These are phyloP conservation scores for Cygnus olor DNA, from an alignment of 2,797 vertebrate species.

Conservation along the genomic window DNA sequence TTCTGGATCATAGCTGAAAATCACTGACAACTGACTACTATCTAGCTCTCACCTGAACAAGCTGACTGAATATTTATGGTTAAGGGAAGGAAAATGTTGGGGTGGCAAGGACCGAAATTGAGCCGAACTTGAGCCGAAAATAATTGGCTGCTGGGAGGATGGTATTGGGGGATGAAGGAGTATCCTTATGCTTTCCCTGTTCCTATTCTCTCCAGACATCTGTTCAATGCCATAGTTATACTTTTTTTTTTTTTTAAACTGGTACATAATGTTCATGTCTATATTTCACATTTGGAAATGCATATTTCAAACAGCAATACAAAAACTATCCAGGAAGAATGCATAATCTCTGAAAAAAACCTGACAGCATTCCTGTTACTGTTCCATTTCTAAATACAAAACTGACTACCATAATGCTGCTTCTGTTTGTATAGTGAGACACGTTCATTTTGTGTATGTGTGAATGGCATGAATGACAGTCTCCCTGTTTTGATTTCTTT, in stretches of 20 bases:
- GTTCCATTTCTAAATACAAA: conserved; percentile 94
- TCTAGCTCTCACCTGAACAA: not conserved
- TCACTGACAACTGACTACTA: not conserved
- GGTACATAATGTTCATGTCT: conserved; percentile 86
- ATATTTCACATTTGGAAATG: conserved; percentile 89
- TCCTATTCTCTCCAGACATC: not conserved
- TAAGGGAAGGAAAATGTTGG: not conserved
- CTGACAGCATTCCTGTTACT: conserved; percentile 94
- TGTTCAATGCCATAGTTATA: not conserved
- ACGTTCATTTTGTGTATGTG: conserved; percentile 90
- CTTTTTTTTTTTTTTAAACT: conserved; percentile 63
- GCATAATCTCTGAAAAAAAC: conserved; percentile 89
- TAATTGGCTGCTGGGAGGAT: not conserved
- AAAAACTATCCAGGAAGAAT: conserved; percentile 89
- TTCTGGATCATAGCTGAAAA: not conserved
- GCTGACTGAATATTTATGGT: not conserved
- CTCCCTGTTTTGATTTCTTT: conserved; percentile 82
- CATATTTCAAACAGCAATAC: conserved; percentile 93
- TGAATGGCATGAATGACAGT: conserved; percentile 89
- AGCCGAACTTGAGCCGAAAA: not conserved
- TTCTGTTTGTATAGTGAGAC: conserved; percentile 90
- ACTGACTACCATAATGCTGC: conserved; percentile 93
- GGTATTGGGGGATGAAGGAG: not conserved
- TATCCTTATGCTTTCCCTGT: not conserved
- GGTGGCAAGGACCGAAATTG: not conserved